Percentiles rank a stretch among this genome's conserved stretches.
Conservation (phyloP, 2,113 vertebrate species). For the Muscicapa adusta region DNA sequence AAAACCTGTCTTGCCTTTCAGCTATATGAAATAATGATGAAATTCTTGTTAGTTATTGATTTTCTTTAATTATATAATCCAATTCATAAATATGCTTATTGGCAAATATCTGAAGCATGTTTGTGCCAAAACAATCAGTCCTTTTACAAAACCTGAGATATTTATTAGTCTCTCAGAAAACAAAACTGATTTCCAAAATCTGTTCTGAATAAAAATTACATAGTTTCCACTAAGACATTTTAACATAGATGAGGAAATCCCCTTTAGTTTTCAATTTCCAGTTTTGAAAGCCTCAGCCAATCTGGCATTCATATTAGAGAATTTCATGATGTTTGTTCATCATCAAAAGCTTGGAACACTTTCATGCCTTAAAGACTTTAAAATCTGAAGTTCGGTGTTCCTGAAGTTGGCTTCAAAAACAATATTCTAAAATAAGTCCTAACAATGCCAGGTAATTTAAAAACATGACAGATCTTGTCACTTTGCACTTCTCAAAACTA, state of each 20-base stretch:
- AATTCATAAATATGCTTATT: neutral
- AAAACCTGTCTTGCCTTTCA: neutral
- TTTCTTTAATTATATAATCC: neutral
- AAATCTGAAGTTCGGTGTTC: neutral
- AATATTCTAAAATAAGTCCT: neutral
- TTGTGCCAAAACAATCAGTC: neutral
- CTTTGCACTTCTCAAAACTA: neutral
- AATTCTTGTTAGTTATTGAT: neutral
- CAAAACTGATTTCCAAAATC: neutral
- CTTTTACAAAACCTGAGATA: neutral
- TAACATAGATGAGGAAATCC: neutral
- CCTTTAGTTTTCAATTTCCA: conserved; percentile 4
- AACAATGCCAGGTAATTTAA: conserved; percentile 5
- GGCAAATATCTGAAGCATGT: neutral
- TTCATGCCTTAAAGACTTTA: neutral
- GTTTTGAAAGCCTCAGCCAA: neutral
- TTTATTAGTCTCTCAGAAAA: neutral
- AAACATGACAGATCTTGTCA: conserved; percentile 1
- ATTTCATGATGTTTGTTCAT: neutral
- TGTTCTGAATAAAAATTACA: neutral
- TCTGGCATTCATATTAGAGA: neutral
- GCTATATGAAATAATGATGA: neutral
- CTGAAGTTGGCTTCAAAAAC: neutral
- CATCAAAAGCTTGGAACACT: conserved; percentile 2
- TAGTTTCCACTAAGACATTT: neutral